Evolutionary conservation across 2,888 invertebrate genomes (phyloP).

Genomic region (Caenorhabditis sp.): DNA sequence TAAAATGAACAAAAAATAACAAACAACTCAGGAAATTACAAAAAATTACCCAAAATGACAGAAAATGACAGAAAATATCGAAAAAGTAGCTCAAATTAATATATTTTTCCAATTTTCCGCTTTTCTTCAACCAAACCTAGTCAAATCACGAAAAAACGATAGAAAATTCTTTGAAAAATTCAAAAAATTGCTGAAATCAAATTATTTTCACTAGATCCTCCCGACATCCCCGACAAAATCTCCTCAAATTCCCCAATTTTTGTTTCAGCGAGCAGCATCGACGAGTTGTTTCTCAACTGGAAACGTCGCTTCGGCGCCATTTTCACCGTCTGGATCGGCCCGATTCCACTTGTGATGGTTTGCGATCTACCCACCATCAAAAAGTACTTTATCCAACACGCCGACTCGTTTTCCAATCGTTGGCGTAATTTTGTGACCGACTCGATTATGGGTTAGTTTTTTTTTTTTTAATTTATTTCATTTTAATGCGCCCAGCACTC

Average conservation of each 20-base stretch:
- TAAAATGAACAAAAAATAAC: too few relatives aligned
- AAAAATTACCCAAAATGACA: too few relatives aligned
- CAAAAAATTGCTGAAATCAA: neutral
- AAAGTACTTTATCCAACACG: constrained; percentile 65
- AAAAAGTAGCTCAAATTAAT: too few relatives aligned
- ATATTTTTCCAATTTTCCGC: too few relatives aligned
- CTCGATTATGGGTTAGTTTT: constrained; percentile 62
- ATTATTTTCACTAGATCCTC: neutral
- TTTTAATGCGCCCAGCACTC: too few relatives aligned
- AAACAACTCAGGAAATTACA: too few relatives aligned
- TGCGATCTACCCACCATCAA: constrained; percentile 52
- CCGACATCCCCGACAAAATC: neutral
- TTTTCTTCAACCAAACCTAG: too few relatives aligned
- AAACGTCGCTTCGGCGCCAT: constrained; percentile 57
- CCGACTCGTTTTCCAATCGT: constrained; percentile 66
- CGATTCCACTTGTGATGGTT: constrained; percentile 67
- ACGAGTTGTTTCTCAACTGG: constrained; percentile 54
- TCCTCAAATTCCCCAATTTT: neutral
- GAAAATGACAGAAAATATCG: too few relatives aligned
- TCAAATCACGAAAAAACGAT: too few relatives aligned
- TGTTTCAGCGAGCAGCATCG: constrained; percentile 48
- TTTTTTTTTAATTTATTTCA: too few relatives aligned
- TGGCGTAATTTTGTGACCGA: constrained; percentile 69
- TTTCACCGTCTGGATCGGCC: constrained; percentile 70
- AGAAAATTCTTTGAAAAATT: too few relatives aligned